Base-by-base conservation (phyloP, 2,113 vertebrate species). In the Myxocyprinus asiaticus region DNA sequence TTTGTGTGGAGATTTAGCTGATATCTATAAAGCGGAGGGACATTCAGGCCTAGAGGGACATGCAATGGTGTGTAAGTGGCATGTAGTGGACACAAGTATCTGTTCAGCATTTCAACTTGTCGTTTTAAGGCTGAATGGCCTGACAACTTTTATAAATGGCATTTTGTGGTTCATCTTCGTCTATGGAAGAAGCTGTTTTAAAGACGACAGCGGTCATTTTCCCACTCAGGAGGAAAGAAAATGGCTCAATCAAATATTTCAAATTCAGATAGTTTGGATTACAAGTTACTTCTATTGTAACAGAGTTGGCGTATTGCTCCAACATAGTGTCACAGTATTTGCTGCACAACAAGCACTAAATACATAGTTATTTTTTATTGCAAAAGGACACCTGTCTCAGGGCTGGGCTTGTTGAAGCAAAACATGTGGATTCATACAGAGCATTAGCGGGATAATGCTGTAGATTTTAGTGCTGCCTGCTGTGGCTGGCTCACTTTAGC, bases 401-500 rank as follows among this genome's bases (percentile, higher is more conserved):
- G 48, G 61, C 43, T 55, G 22, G 48, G 14, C 14, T n/a, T 65
- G 14, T 53, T 17, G 33, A 65, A 51, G 71, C 56, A 61, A 61
- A 74, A 61, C 9, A 74, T 5, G 71, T 14, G 44, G 44, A 74
- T 74, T 22, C 58, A 12, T 12, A 6, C 5, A 2, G 44, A 62
- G 73, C 45, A 63, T 74, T 63, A 33, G 58, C 6, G 48, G 47
- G 48, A 65, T 55, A 64, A 48, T 65, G 22, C 73, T 64, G 61
- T 45, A 51, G 61, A 76, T 64, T 22, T 15, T 45, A 65, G 14
- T 47, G n/a, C 22, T 65, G 62, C 74, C 85, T 87, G 87, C 89
- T 91, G 89, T 88, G 89, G 86, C 12, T 42, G 48, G 43, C 50
- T 76, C 74, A 14, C n/a, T 76, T 76, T 65, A 76, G 74, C 62